These are phyloP conservation scores for Bombycilla garrulus DNA, from an alignment of 2,113 vertebrate genomes.

Conservation along the genomic window DNA sequence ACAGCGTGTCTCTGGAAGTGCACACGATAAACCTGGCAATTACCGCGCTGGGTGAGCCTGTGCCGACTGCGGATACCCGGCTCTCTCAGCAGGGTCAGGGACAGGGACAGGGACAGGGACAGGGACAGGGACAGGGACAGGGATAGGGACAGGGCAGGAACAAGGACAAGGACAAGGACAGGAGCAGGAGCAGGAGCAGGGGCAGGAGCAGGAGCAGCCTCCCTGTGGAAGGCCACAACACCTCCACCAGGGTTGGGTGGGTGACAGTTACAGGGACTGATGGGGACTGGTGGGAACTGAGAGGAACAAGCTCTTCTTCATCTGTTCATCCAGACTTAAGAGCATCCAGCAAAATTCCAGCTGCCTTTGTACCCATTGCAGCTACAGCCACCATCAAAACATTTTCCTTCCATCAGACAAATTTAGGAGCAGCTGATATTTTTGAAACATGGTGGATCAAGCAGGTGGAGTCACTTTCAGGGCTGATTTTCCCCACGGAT, in stretches of 20 bases:
- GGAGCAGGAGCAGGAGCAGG: not conserved
- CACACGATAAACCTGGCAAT: not conserved
- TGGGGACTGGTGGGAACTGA: too few relatives aligned
- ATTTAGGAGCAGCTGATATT: not conserved
- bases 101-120: too few relatives aligned
- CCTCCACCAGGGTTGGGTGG: fast-evolving
- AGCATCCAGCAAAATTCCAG: not conserved
- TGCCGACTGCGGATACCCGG: not conserved
- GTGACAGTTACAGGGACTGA: not conserved
- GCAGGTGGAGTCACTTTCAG: not conserved
- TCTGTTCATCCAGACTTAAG: not conserved
- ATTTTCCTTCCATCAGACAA: not conserved
- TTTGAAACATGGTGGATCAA: fast-evolving
- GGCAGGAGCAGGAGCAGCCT: fast-evolving
- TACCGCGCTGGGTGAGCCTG: not conserved
- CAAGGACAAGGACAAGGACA: fast-evolving
- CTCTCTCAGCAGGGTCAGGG: not conserved
- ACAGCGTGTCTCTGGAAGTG: not conserved
- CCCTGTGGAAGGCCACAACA: fast-evolving
- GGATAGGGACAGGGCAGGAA: too few relatives aligned
- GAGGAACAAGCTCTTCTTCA: not conserved
- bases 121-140: not conserved
- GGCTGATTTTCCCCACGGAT: not conserved
- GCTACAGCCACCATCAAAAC: not conserved
- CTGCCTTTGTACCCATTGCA: not conserved